Conservation (phyloP, 1,140 invertebrate genomes). For the Heterodera schachtii region DNA sequence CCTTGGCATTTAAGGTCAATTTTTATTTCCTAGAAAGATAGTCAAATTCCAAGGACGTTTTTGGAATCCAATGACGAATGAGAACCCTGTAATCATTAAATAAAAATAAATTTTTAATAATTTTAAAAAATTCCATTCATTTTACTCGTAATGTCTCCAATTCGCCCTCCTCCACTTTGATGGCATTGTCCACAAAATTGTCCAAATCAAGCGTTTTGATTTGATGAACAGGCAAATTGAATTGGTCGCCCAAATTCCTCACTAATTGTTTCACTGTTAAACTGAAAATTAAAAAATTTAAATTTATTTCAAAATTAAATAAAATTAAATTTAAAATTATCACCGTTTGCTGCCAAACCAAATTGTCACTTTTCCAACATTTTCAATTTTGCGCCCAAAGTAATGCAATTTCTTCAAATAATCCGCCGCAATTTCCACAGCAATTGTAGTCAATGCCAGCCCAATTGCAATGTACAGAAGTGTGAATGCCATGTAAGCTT, state of each 20-base stretch:
- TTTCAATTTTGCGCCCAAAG: conserved; percentile 65
- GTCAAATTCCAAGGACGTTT: too few species aligned
- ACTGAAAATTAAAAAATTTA: conserved; percentile 33
- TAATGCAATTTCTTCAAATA: conserved; percentile 64
- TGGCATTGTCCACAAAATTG: conserved; percentile 61
- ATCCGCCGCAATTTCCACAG: conserved; percentile 65
- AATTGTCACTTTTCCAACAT: conserved; percentile 62
- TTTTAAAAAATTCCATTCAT: too few species aligned
- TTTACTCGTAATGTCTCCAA: conserved; percentile 48
- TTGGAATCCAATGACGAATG: too few species aligned
- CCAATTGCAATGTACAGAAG: conserved; percentile 63
- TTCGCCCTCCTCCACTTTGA: conserved; percentile 63
- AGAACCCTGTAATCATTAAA: too few species aligned
- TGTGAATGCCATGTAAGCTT: conserved; percentile 59
- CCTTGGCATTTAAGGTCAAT: too few species aligned
- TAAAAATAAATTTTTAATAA: too few species aligned
- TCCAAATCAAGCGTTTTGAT: conserved; percentile 58
- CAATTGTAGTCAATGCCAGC: conserved; percentile 63
- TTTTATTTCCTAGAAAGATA: too few species aligned
- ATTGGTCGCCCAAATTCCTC: conserved; percentile 64
- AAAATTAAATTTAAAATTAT: conserved; percentile 6
- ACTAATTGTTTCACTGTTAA: conserved; percentile 65
- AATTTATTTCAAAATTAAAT: conserved; percentile 11
- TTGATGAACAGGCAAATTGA: conserved; percentile 56
- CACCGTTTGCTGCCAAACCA: conserved; percentile 65